Percentiles rank a stretch among this genome's conserved stretches.
These are phyloP conservation scores for Rhinichthys klamathensis DNA, from an alignment of 2,113 vertebrate genomes.

Conservation along the genomic window DNA sequence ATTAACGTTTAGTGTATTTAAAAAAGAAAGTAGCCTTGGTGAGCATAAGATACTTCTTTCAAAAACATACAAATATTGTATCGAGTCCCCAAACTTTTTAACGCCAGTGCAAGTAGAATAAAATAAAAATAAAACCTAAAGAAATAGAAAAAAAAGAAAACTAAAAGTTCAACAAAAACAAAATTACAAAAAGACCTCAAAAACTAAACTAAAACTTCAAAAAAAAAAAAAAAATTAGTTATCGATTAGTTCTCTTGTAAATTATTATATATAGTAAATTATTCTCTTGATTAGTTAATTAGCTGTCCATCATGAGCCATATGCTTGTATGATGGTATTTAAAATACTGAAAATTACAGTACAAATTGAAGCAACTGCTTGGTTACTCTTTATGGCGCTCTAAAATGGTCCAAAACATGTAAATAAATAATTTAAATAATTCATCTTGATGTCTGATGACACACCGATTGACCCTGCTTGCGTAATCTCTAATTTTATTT, in stretches of 20 bases:
- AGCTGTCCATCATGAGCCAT: not conserved
- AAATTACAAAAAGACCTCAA: not conserved
- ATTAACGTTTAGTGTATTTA: no score
- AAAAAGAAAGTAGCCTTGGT: no score
- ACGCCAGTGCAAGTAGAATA: no score
- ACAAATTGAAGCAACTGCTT: not conserved
- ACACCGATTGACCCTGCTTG: conserved; percentile 32
- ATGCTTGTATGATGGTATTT: not conserved
- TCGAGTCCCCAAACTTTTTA: no score
- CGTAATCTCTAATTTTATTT: conserved; percentile 36
- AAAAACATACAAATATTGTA: no score
- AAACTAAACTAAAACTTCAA: not conserved
- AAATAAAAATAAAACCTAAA: no score
- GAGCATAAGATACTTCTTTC: no score
- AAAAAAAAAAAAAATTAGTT: not conserved
- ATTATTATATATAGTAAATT: no score
- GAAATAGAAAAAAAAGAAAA: no score
- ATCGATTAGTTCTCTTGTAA: no score
- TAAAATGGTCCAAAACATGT: not conserved
- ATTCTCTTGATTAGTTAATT: not conserved
- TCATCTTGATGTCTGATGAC: conserved; percentile 22
- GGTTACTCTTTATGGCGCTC: not conserved
- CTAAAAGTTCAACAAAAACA: not conserved
- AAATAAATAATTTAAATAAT: conserved; percentile 11
- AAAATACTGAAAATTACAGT: not conserved